Conservation (phyloP, 2,888 invertebrate species). For the Rhingia campestris region DNA sequence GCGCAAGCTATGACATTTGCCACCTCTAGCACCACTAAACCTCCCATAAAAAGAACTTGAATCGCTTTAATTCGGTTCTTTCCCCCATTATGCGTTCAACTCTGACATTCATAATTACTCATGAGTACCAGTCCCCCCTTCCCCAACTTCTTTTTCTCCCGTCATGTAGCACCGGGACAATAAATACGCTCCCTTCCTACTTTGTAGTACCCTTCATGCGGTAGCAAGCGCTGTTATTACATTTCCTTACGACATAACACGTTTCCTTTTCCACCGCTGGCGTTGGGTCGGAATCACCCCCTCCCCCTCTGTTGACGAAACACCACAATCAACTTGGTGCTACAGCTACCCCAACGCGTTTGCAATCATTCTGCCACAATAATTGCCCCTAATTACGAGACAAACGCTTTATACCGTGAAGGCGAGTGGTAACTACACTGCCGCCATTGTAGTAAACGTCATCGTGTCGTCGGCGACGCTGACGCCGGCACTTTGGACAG, state of each 20-base stretch:
- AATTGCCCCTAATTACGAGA: slow-evolving; percentile 72
- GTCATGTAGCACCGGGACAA: slow-evolving; percentile 25
- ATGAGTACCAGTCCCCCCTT: neutral
- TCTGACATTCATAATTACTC: slow-evolving; percentile 49
- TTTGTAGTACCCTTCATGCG: neutral
- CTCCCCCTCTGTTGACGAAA: slow-evolving; percentile 7
- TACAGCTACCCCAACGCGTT: slow-evolving; percentile 1
- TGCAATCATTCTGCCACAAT: slow-evolving; percentile 65
- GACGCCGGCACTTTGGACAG: neutral
- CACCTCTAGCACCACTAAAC: slow-evolving; percentile 14
- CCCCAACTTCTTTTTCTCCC: neutral
- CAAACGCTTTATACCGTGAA: slow-evolving; percentile 55
- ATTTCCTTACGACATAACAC: slow-evolving; percentile 51
- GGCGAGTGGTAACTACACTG: slow-evolving; percentile 35
- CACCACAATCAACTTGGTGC: slow-evolving; percentile 8
- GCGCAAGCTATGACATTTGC: slow-evolving; percentile 9
- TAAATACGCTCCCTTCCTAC: slow-evolving; percentile 56
- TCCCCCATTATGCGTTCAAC: slow-evolving; percentile 21
- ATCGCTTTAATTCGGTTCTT: slow-evolving; percentile 7
- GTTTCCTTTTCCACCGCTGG: slow-evolving; percentile 47
- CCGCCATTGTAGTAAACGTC: slow-evolving; percentile 5
- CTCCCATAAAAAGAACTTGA: slow-evolving; percentile 7
- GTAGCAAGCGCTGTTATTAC: slow-evolving; percentile 12
- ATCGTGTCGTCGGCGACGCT: neutral
- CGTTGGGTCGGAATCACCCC: slow-evolving; percentile 21